Evolutionary conservation across 2,888 invertebrate genomes (phyloP).

Genomic region (Lycaena phlaeas): DNA sequence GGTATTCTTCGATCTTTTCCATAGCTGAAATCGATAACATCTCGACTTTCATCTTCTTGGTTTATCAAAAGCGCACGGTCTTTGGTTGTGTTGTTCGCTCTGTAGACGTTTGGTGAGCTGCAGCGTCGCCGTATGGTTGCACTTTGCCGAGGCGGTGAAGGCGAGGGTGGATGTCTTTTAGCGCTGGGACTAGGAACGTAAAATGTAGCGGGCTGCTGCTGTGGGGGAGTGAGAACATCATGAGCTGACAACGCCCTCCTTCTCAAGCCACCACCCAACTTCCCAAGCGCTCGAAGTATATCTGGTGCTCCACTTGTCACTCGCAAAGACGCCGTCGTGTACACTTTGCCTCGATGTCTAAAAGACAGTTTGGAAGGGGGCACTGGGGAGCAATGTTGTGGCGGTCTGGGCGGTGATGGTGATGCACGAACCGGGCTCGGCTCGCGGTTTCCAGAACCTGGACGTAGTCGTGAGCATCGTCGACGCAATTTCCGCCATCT

Average conservation of each 20-base stretch:
- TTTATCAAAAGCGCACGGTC: slow-evolving; percentile 46
- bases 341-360: slow-evolving; percentile 64
- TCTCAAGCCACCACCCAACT: slow-evolving; percentile 79
- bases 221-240: slow-evolving; percentile 75
- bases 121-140: slow-evolving; percentile 51
- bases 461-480: slow-evolving; percentile 79
- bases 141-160: slow-evolving; percentile 49
- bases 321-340: slow-evolving; percentile 62
- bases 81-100: slow-evolving; percentile 40
- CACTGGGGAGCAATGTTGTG: slow-evolving; percentile 64
- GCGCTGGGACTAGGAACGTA: slow-evolving; percentile 79
- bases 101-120: slow-evolving; percentile 62
- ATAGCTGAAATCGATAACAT: slow-evolving; percentile 51
- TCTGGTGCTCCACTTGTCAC: slow-evolving; percentile 76
- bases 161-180: slow-evolving; percentile 56
- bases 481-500: slow-evolving; percentile 82
- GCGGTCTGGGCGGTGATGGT: slow-evolving; percentile 67
- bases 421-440: slow-evolving; percentile 71
- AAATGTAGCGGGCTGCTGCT: slow-evolving; percentile 75
- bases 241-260: slow-evolving; percentile 79
- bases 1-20: slow-evolving; percentile 47
- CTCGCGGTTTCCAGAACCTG: slow-evolving; percentile 72
- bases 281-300: slow-evolving; percentile 77
- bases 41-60: slow-evolving; percentile 53
- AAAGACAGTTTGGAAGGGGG: slow-evolving; percentile 60